Evolutionary conservation across 1,140 invertebrate species (phyloP).

Genomic region (Glomeris maerens): DNA sequence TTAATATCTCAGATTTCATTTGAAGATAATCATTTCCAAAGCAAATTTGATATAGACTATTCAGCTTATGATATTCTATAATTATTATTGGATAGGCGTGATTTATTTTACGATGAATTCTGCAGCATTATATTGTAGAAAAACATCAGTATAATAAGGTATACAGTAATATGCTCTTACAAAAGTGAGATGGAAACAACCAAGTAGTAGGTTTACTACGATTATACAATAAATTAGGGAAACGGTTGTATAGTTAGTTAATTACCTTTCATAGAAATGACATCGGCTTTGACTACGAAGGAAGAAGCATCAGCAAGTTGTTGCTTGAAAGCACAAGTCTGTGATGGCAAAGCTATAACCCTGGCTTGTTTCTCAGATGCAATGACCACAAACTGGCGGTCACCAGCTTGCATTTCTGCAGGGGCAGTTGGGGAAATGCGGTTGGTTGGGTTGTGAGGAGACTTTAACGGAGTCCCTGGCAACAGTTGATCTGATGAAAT

Average conservation of each 20-base stretch:
- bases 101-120: too few species aligned
- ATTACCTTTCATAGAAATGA: constrained; percentile 78
- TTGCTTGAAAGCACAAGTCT: constrained; percentile 75
- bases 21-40: constrained; percentile 7
- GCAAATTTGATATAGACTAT: too few species aligned
- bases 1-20: constrained; percentile 1
- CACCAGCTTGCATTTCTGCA: constrained; percentile 43
- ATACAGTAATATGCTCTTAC: too few species aligned
- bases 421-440: constrained; percentile 57
- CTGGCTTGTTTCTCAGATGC: constrained; percentile 89
- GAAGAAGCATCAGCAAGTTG: constrained; percentile 62
- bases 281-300: constrained; percentile 87
- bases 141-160: too few species aligned
- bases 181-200: too few species aligned
- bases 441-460: constrained; percentile 37
- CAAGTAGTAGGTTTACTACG: too few species aligned
- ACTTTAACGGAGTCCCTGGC: constrained; percentile 45
- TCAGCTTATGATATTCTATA: too few species aligned
- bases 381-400: constrained; percentile 83
- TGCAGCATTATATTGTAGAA: too few species aligned
- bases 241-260: background rate
- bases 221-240: too few species aligned
- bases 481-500: background rate
- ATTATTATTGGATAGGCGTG: too few species aligned
- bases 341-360: constrained; percentile 83